phyloP scores from a whole-genome alignment of 2,888 invertebrate genomes.

The Formica aserva region DNA sequence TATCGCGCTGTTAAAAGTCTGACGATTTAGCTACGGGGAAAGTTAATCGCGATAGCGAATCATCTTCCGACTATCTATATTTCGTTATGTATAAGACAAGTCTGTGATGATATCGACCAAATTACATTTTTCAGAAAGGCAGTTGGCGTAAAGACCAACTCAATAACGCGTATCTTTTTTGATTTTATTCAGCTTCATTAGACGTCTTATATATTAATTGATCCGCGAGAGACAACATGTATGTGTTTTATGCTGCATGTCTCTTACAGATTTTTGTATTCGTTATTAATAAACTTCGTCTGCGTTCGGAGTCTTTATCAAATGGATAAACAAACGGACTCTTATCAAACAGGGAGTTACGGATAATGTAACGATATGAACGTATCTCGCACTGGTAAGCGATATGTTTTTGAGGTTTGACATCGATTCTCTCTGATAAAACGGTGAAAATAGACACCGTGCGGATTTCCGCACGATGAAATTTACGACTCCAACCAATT shows the following conservation, averaged over 20 bases:
- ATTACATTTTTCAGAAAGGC: constrained; percentile 36
- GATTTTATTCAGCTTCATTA: constrained; percentile 11
- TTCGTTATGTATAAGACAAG: constrained; percentile 18
- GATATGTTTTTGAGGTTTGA: constrained; percentile 40
- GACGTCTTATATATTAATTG: constrained; percentile 12
- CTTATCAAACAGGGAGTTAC: not conserved
- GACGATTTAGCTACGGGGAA: constrained; percentile 20
- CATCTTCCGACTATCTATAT: not conserved
- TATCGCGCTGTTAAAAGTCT: constrained; percentile 40
- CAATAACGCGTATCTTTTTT: constrained; percentile 1
- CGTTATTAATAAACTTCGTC: not conserved
- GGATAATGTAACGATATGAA: constrained; percentile 16
- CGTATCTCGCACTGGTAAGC: not conserved
- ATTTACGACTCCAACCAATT: constrained; percentile 74
- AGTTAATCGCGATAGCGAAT: constrained; percentile 32
- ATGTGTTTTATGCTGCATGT: not conserved
- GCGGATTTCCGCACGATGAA: constrained; percentile 68
- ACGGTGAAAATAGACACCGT: constrained; percentile 62
- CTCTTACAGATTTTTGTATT: not conserved
- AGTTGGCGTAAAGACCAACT: not conserved
- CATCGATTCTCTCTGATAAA: constrained; percentile 68
- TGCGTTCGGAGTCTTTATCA: not conserved
- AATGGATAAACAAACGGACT: not conserved
- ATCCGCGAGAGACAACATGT: not conserved
- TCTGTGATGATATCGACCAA: constrained; percentile 22